Evolutionary conservation across 1,140 invertebrate species (phyloP).

Genomic region (Papilio polytes): DNA sequence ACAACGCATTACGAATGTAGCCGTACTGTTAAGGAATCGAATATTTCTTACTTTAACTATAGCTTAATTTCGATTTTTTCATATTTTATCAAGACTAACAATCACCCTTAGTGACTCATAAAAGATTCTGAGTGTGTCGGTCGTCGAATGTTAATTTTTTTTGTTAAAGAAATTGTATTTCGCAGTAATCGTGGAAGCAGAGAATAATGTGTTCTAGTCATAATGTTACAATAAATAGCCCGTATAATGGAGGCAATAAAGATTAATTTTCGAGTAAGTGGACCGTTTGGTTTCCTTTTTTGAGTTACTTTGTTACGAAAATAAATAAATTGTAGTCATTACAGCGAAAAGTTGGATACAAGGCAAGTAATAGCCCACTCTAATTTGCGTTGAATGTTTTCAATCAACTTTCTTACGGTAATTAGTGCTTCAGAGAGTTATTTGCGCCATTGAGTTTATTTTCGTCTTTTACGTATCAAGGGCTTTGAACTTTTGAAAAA

Average conservation of each 20-base stretch:
- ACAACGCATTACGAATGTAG: too few relatives aligned
- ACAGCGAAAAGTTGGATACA: slow-evolving; percentile 9
- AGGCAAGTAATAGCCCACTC: slow-evolving; percentile 24
- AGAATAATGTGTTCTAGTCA: slow-evolving; percentile 34
- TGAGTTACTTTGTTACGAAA: slow-evolving; percentile 34
- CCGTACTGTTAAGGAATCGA: too few relatives aligned
- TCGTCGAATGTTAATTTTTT: not conserved
- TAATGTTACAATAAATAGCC: slow-evolving; percentile 33
- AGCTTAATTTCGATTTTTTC: too few relatives aligned
- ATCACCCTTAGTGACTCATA: too few relatives aligned
- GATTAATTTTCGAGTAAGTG: slow-evolving; percentile 37
- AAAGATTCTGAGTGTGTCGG: too few relatives aligned
- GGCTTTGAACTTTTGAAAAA: not conserved
- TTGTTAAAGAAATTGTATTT: slow-evolving; percentile 27
- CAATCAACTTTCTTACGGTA: slow-evolving; percentile 13
- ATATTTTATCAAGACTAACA: too few relatives aligned
- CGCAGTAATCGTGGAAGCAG: not conserved
- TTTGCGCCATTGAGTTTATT: not conserved
- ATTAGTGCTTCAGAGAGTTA: not conserved
- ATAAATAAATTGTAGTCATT: slow-evolving; percentile 39
- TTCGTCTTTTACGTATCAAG: not conserved
- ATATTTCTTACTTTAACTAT: too few relatives aligned
- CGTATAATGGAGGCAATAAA: slow-evolving; percentile 37
- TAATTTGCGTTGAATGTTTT: slow-evolving; percentile 19
- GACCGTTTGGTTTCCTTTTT: slow-evolving; percentile 29